Evolutionary conservation across 2,888 invertebrate species (phyloP).

Genomic region (Drosophila algonquin): DNA sequence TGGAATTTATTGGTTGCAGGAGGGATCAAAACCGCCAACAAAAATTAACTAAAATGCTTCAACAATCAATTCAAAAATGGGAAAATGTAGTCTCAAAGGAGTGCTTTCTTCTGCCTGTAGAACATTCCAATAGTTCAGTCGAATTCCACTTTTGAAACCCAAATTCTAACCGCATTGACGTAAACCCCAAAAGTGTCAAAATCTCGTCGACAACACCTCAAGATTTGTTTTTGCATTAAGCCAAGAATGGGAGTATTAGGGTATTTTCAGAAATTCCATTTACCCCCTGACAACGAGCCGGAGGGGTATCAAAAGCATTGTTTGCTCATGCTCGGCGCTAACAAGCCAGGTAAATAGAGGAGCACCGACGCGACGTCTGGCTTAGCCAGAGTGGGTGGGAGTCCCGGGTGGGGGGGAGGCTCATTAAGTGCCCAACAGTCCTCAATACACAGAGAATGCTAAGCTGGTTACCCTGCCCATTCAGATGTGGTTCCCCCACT

Average conservation of each 20-base stretch:
- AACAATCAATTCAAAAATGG: neutral
- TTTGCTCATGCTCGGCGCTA: slow-evolving; percentile 51
- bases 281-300: slow-evolving; percentile 24
- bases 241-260: neutral
- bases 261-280: slow-evolving; percentile 21
- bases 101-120: neutral
- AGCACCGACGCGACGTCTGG: slow-evolving; percentile 11
- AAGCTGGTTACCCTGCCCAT: slow-evolving; percentile 10
- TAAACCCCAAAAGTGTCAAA: slow-evolving; percentile 1
- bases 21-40: neutral
- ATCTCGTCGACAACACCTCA: neutral
- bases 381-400: slow-evolving; percentile 21
- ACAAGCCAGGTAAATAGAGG: slow-evolving; percentile 73
- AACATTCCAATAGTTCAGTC: neutral
- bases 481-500: neutral
- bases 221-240: slow-evolving; percentile 4
- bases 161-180: neutral
- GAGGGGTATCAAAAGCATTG: slow-evolving; percentile 29
- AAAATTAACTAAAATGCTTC: neutral
- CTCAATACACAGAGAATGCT: slow-evolving; percentile 43
- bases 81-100: too few species aligned
- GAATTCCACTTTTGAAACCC: neutral
- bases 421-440: slow-evolving; percentile 57
- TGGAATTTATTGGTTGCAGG: neutral
- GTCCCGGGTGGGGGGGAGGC: slow-evolving; percentile 28